These are phyloP conservation scores for Leucania comma DNA, from an alignment of 2,888 invertebrate species.

Conservation along the genomic window DNA sequence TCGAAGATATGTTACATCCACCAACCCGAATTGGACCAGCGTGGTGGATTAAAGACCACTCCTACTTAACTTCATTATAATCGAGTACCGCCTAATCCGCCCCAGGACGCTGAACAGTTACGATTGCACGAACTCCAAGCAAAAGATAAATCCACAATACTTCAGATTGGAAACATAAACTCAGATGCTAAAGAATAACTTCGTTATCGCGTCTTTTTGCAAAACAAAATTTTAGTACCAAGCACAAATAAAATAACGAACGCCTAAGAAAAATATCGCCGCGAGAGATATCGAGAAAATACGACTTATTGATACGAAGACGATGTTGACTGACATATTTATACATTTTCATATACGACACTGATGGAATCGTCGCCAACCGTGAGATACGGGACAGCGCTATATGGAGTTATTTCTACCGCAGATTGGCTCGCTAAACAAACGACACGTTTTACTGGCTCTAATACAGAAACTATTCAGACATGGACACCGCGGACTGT, in stretches of 20 bases:
- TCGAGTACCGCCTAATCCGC: not conserved
- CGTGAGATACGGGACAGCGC: constrained; percentile 51
- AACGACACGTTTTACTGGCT: constrained; percentile 54
- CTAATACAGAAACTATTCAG: constrained; percentile 24
- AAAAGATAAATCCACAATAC: constrained; percentile 36
- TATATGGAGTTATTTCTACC: constrained; percentile 59
- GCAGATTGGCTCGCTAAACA: constrained; percentile 61
- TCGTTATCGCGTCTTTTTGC: constrained; percentile 42
- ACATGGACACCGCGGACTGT: constrained; percentile 11
- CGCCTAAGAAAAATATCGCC: constrained; percentile 47
- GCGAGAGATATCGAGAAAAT: constrained; percentile 62
- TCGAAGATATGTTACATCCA: no score
- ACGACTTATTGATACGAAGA: constrained; percentile 57
- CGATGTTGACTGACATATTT: constrained; percentile 68
- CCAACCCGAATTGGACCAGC: no score
- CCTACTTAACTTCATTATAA: not conserved
- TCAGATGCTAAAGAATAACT: constrained; percentile 36
- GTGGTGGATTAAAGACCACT: not conserved
- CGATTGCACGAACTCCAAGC: not conserved
- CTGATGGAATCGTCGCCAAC: constrained; percentile 65
- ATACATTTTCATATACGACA: constrained; percentile 66
- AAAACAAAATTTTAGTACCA: constrained; percentile 47
- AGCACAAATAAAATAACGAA: constrained; percentile 50
- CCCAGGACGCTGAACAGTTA: not conserved
- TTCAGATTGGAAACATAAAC: constrained; percentile 22